Evolutionary conservation across 2,113 vertebrate species (phyloP).

Genomic region (Pteropus alecto): DNA sequence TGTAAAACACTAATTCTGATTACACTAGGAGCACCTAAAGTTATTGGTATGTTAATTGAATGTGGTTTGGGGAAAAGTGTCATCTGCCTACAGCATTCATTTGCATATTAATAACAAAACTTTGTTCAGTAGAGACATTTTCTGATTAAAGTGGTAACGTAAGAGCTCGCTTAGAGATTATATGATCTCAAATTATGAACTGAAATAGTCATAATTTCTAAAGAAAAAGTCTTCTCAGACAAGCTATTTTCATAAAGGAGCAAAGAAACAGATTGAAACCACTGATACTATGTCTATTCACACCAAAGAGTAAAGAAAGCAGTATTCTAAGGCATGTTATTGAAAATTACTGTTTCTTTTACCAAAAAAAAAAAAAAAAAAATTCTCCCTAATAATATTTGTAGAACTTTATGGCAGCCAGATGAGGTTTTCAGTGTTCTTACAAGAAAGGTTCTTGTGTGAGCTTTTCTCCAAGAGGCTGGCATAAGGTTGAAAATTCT

Average conservation of each 20-base stretch:
- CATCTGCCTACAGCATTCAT: conserved; percentile 65
- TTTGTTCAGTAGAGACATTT: conserved; percentile 61
- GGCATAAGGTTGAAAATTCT: background rate
- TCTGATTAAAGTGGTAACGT: conserved; percentile 53
- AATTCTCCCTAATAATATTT: background rate
- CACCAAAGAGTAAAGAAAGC: background rate
- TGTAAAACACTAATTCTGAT: conserved; percentile 65
- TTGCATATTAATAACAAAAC: conserved; percentile 76
- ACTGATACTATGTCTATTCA: background rate
- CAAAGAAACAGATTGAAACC: background rate
- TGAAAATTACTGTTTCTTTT: background rate
- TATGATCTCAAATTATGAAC: conserved; percentile 49
- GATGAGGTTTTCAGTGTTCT: background rate
- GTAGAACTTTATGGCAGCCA: background rate
- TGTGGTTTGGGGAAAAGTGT: conserved; percentile 62
- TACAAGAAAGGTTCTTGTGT: background rate
- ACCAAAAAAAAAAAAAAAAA: background rate
- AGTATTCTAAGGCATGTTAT: background rate
- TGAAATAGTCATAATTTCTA: conserved; percentile 52
- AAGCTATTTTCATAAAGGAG: conserved; percentile 42
- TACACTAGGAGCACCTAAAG: conserved; percentile 46
- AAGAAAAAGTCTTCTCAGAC: background rate
- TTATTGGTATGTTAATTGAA: conserved; percentile 75
- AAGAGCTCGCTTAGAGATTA: conserved; percentile 54
- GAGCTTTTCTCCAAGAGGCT: background rate